Evolutionary conservation across 2,888 invertebrate species (phyloP).

Genomic region (Teinopalpus imperialis): DNA sequence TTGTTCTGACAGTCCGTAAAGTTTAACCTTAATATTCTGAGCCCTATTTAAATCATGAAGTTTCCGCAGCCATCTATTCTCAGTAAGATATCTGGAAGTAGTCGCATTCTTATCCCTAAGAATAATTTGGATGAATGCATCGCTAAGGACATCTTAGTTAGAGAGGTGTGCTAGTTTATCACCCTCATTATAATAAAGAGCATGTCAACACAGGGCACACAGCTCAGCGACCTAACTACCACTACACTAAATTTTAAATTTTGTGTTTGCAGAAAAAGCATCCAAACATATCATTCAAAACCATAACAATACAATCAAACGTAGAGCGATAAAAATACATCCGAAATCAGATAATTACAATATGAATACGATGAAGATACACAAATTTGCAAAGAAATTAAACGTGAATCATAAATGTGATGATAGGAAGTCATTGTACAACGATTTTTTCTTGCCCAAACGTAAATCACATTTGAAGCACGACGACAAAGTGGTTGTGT

Average conservation of each 20-base stretch:
- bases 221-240: too few species aligned
- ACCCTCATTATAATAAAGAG: neutral
- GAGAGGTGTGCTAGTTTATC: too few species aligned
- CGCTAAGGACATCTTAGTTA: too few species aligned
- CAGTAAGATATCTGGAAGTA: too few species aligned
- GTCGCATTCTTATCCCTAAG: too few species aligned
- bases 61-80: too few species aligned
- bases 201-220: too few species aligned
- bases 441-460: neutral
- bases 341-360: slow-evolving; percentile 3
- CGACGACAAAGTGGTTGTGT: slow-evolving; percentile 15
- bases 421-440: neutral
- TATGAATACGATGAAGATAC: neutral
- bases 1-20: slow-evolving; percentile 59
- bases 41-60: too few species aligned
- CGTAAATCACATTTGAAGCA: slow-evolving; percentile 1
- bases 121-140: too few species aligned
- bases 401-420: slow-evolving; percentile 11
- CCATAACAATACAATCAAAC: slow-evolving; percentile 5
- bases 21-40: too few species aligned
- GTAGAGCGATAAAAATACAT: slow-evolving; percentile 9
- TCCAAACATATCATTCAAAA: slow-evolving; percentile 13
- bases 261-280: slow-evolving; percentile 18
- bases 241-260: too few species aligned
- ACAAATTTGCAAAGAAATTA: slow-evolving; percentile 6